Evolutionary conservation across 1,140 invertebrate species (phyloP), one percentile per base, ranked within the genome.

Genomic region (Magallana angulata): DNA sequence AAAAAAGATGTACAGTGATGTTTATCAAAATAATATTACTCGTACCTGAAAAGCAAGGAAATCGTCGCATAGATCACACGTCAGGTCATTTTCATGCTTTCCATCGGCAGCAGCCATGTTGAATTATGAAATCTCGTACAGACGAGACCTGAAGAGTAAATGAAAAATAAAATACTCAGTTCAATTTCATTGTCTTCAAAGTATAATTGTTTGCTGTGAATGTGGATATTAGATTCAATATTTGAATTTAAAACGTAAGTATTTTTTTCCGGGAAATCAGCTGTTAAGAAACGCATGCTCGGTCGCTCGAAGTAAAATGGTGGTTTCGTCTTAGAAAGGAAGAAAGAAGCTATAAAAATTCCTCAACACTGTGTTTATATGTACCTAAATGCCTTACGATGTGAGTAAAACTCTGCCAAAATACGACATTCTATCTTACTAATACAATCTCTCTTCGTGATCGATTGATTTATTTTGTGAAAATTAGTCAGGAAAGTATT

Each of bases 71-170:
- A 90, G 91, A 88, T 91, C 91, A 85, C 87, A 91, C 58, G 89
- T 57, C 18, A 89, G 84, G 82, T 89, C 88, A 30, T 58, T 87
- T 58, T 71, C 83, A 85, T 85, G 71, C 82, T 87, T 82, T 14
- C 86, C 82, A 80, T 68, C 92, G 92, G 92, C 83, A 84, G 92
- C 91, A 58, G 92, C 91, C 92, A 93, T 93, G 5, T 92, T 93
- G 68, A 30, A 87, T 48, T 59, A n/a, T 64, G 59, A 14, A 14
- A 76, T 85, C 30, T 76, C 58, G 71, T 57, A 16, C 16, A 14
- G 12, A 80, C 57, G 64, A 82, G 64, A 9, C n/a, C n/a, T 58
- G 24, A 80, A 3, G 56, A 56, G 12, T 59, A 57, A 58, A 84
- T 76, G 48, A 71, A 71, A 36, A 30, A 62, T 16, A n/a, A 62